Evolutionary conservation across 2,888 invertebrate genomes (phyloP).

Genomic region (Laothoe populi): DNA sequence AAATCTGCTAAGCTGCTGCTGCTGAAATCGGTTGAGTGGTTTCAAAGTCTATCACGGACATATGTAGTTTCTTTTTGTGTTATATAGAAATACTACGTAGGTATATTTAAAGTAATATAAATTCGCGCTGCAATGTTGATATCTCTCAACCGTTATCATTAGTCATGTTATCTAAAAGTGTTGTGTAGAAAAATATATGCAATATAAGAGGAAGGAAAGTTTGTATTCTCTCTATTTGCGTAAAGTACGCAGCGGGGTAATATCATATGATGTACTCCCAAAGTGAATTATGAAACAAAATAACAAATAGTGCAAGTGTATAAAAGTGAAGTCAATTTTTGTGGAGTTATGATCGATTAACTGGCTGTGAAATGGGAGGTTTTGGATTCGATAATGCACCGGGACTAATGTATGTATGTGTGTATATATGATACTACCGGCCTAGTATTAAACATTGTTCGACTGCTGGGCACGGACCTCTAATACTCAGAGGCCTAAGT

Average conservation of each 20-base stretch:
- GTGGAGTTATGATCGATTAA: not conserved
- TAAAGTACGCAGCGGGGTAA: not conserved
- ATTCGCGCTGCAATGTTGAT: slow-evolving; percentile 1
- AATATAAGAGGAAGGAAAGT: slow-evolving; percentile 4
- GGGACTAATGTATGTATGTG: not conserved
- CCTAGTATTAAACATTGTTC: too few relatives aligned
- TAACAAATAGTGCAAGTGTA: not conserved
- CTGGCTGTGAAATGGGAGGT: not conserved
- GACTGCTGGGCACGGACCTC: too few relatives aligned
- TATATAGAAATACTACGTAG: too few relatives aligned
- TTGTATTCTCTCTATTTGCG: not conserved
- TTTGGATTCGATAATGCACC: not conserved
- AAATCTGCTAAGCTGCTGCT: too few relatives aligned
- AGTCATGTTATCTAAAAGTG: slow-evolving; percentile 20
- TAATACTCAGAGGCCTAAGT: too few relatives aligned
- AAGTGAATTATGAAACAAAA: not conserved
- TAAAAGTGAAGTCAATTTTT: not conserved
- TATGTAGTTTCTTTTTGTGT: too few relatives aligned
- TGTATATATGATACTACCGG: too few relatives aligned
- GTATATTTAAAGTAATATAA: not conserved
- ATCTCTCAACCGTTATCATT: slow-evolving; percentile 11
- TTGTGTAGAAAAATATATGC: slow-evolving; percentile 3
- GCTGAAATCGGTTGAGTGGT: too few relatives aligned
- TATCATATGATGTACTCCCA: not conserved
- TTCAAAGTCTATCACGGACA: too few relatives aligned